These are phyloP conservation scores for Idaea dimidiata DNA, from an alignment of 2,888 invertebrate genomes.

Conservation along the genomic window DNA sequence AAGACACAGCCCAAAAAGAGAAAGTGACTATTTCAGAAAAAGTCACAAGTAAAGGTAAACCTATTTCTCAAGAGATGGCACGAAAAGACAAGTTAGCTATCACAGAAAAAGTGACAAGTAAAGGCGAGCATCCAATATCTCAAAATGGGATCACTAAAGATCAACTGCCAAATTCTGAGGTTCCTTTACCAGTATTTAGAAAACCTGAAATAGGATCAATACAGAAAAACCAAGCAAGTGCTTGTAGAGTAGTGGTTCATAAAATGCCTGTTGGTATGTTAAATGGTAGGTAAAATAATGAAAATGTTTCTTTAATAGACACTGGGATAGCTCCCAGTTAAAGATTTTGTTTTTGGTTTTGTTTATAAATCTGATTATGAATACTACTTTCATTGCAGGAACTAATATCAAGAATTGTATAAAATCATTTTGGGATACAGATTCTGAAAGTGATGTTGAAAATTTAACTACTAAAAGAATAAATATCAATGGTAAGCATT, in stretches of 20 bases:
- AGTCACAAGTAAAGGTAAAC: not conserved
- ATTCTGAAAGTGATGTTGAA: slow-evolving; percentile 62
- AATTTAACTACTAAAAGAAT: slow-evolving; percentile 23
- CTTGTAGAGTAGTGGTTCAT: not conserved
- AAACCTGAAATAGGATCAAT: not conserved
- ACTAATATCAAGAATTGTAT: slow-evolving; percentile 31
- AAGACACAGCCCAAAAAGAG: not conserved
- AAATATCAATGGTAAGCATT: slow-evolving; percentile 19
- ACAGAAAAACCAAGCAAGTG: not conserved
- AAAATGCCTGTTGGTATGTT: not conserved
- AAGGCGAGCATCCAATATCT: not conserved
- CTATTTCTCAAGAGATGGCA: not conserved
- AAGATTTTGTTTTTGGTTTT: too few species aligned
- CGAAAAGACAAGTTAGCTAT: not conserved
- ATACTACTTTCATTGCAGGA: slow-evolving; percentile 31
- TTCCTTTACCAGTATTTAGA: not conserved
- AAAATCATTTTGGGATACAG: slow-evolving; percentile 64
- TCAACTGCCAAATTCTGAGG: not conserved
- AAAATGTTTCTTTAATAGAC: not conserved
- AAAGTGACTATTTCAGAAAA: not conserved
- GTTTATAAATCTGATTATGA: not conserved
- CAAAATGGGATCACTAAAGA: not conserved
- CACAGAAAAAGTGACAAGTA: not conserved
- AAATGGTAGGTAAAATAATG: not conserved
- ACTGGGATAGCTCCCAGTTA: not conserved